Evolutionary conservation across 2,888 invertebrate genomes (phyloP), one percentile per base, ranked within the genome.

Genomic region (Disparrhopalites patrizii): DNA sequence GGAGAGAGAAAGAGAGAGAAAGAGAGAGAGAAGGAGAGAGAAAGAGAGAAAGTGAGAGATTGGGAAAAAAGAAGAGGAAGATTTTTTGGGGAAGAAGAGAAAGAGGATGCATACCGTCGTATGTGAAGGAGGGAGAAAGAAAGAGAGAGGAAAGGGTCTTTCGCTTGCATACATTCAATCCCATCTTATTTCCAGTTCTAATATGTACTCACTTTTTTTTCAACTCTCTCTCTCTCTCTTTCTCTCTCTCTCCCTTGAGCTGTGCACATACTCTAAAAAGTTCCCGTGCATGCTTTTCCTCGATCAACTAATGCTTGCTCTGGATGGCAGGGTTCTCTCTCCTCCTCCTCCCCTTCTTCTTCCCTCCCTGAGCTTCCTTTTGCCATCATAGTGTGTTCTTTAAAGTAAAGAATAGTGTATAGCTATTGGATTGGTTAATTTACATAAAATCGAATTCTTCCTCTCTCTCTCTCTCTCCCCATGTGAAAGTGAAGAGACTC

Each of bases 401-500:
- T 30, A 67, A 68, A 70, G 67, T 68, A 70, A 67, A 70, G 70
- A 70, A 68, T 67, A 65, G 68, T 67, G 68, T 70, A 70, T 68
- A 68, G 67, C 67, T 68, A 70, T 70, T 65, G 68, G 67, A 70
- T 70, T 70, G 70, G 70, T 70, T 70, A 70, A 71, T 71, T 71
- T 71, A 69, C 71, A 71, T 71, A 71, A 71, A 71, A 71, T 71
- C 71, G 71, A 71, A 71, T 71, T 71, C 70, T 71, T 67, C 67
- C 66, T n/a, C n/a, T n/a, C n/a, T n/a, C n/a, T n/a, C n/a, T n/a
- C n/a, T n/a, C n/a, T n/a, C n/a, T 66, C 61, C 61, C 66, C 61
- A 60, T 65, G 58, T 51, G 65, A 65, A 60, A 65, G 58, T 60
- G 56, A 62, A 63, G 66, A 64, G 70, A 68, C 52, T 65, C 68